Conservation (phyloP, 1,140 invertebrate species). For the Trissolcus basalis region DNA sequence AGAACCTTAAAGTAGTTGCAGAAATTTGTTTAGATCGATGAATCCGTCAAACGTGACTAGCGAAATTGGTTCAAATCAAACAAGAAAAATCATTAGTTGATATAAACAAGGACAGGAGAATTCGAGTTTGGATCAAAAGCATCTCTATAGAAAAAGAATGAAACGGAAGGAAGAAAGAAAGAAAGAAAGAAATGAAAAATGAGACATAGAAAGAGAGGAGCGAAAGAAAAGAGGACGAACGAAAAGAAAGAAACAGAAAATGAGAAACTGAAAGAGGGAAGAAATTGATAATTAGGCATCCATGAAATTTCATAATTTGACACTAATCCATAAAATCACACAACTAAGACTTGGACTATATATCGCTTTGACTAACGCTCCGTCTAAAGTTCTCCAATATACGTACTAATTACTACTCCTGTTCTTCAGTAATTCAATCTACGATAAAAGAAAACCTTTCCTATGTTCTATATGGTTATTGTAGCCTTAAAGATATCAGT, state of each 20-base stretch:
- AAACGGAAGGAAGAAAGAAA: conserved; percentile 44
- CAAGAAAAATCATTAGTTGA: conserved; percentile 56
- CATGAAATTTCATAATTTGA: conserved; percentile 81
- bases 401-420: conserved; percentile 74
- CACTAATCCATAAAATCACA: conserved; percentile 76
- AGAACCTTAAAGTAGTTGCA: conserved; percentile 65
- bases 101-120: conserved; percentile 50
- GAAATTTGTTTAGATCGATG: conserved; percentile 66
- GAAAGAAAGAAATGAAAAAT: conserved; percentile 21
- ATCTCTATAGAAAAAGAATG: conserved; percentile 42
- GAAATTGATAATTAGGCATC: conserved; percentile 71
- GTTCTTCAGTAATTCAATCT: conserved; percentile 72
- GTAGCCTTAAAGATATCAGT: conserved; percentile 74
- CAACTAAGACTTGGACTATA: conserved; percentile 74
- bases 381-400: conserved; percentile 67
- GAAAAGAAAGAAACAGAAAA: conserved; percentile 53
- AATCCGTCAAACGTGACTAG: conserved; percentile 65
- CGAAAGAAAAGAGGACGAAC: conserved; percentile 9
- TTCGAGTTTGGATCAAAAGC: conserved; percentile 56
- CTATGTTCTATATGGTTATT: conserved; percentile 74
- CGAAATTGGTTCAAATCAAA: conserved; percentile 68
- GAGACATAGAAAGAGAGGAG: conserved; percentile 17
- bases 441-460: conserved; percentile 74
- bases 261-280: conserved; percentile 49
- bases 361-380: conserved; percentile 72